phyloP scores from a whole-genome alignment of 2,113 vertebrate species.

The Arenaria interpres region DNA sequence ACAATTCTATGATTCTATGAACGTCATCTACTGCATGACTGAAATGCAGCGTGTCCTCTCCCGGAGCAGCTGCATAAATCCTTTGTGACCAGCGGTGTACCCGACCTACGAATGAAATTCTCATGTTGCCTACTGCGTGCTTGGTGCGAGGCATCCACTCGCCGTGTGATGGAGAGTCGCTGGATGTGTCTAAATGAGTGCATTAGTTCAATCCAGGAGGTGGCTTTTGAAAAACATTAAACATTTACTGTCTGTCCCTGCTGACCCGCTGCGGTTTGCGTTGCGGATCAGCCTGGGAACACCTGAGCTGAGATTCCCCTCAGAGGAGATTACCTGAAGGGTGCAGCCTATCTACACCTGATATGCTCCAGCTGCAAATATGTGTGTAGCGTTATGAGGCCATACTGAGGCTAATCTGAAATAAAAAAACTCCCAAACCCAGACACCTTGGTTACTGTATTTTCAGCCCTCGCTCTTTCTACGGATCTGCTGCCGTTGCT shows the following conservation, averaged over 20 bases:
- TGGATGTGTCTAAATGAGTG: background rate
- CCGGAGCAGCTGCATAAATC: background rate
- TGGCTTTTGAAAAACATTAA: background rate
- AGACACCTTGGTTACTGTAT: rapidly evolving
- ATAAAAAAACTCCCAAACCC: background rate
- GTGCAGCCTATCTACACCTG: background rate
- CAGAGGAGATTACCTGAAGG: background rate
- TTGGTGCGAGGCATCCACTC: background rate
- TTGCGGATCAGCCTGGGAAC: background rate
- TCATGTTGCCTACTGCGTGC: rapidly evolving
- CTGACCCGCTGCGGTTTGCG: background rate
- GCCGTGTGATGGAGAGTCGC: too few species aligned
- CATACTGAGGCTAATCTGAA: background rate
- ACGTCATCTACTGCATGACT: rapidly evolving
- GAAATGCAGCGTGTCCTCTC: background rate
- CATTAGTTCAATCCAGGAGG: background rate
- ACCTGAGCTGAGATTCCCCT: background rate
- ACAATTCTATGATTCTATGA: too few species aligned
- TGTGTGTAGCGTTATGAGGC: background rate
- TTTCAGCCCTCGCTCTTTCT: background rate
- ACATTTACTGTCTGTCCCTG: background rate
- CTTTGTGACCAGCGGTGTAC: rapidly evolving
- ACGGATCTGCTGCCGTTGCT: background rate
- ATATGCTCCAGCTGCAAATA: background rate
- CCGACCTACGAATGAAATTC: rapidly evolving